Percentiles rank a stretch among this genome's conserved stretches.
Conservation (phyloP, 2,888 invertebrate species). For the Imbricaverruca yamaguchii region DNA sequence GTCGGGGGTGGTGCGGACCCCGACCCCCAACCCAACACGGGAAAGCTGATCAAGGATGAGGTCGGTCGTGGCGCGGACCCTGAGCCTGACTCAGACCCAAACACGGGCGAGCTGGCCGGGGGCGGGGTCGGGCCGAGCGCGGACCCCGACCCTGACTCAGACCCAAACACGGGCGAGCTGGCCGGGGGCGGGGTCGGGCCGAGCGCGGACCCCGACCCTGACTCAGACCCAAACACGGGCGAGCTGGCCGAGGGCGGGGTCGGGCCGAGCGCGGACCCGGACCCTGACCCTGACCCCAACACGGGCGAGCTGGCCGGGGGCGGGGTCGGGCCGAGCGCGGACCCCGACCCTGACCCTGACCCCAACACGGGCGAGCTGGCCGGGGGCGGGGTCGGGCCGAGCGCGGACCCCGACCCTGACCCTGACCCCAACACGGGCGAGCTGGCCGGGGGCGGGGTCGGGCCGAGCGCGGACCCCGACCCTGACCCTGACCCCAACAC, state of each 20-base stretch:
- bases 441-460: too few species aligned
- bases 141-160: neutral
- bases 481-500: too few species aligned
- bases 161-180: neutral
- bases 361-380: neutral
- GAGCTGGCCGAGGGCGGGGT: neutral
- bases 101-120: neutral
- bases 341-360: too few species aligned
- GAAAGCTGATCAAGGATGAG: neutral
- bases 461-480: too few species aligned
- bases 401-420: too few species aligned
- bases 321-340: too few species aligned
- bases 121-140: neutral
- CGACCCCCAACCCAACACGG: neutral
- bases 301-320: neutral
- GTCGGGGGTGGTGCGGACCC: neutral
- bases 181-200: neutral
- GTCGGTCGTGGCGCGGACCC: neutral
- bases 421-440: too few species aligned
- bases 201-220: neutral
- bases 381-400: neutral
- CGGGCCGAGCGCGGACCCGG: neutral
- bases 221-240: neutral
- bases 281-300: neutral
- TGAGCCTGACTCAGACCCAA: neutral